A percentile compares a stretch with the other conserved stretches of the same genome.
phyloP scores from a whole-genome alignment of 1,140 invertebrate genomes.

The Sycophila sp. region DNA sequence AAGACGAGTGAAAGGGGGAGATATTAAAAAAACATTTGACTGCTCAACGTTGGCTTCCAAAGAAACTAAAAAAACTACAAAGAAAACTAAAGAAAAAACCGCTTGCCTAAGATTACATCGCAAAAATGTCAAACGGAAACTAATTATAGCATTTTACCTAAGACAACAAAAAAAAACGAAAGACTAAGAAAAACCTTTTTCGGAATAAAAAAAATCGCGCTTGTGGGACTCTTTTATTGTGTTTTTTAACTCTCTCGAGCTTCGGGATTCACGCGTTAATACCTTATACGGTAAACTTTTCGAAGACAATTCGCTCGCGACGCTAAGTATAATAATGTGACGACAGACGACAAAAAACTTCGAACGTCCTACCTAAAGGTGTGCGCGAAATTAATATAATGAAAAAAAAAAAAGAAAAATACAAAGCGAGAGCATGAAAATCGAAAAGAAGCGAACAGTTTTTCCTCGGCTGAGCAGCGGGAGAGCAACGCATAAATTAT shows the following conservation, averaged over 20 bases:
- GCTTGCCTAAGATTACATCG: slow-evolving; percentile 29
- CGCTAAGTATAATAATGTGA: background rate
- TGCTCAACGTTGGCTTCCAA: slow-evolving; percentile 33
- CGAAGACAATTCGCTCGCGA: background rate
- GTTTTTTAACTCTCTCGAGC: background rate
- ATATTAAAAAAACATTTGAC: slow-evolving; percentile 18
- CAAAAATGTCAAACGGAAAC: slow-evolving; percentile 23
- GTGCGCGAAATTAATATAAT: no score
- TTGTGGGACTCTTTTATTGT: slow-evolving; percentile 1
- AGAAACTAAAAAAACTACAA: no score
- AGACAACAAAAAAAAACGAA: slow-evolving; percentile 15
- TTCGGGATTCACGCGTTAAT: background rate
- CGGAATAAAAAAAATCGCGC: slow-evolving; percentile 1
- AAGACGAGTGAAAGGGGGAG: background rate
- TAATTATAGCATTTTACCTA: slow-evolving; percentile 4
- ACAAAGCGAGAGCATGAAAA: slow-evolving; percentile 1
- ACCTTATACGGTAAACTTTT: background rate
- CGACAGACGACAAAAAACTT: background rate
- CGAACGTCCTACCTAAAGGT: slow-evolving; percentile 14
- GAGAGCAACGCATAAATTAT: background rate
- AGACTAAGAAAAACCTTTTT: background rate
- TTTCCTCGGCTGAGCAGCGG: background rate
- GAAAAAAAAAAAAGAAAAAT: background rate
- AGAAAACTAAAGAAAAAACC: slow-evolving; percentile 13
- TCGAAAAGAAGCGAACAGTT: background rate